Evolutionary conservation across 2,888 invertebrate species (phyloP), one percentile per base, ranked within the genome.

Genomic region (Phlogophora meticulosa): DNA sequence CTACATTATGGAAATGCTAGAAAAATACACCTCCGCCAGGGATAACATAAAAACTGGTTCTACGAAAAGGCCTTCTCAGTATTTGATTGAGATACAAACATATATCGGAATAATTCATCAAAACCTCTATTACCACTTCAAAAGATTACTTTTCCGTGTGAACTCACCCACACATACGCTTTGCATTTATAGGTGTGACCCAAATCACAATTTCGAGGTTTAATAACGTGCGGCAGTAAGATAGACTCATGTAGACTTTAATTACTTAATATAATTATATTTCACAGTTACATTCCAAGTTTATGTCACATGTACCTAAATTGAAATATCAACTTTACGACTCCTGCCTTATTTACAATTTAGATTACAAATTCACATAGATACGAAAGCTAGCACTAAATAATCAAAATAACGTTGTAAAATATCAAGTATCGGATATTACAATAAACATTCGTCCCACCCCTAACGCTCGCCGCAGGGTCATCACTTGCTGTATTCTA

Each of bases 221-320:
- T 69, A 80, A 62, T 69, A 76, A 32, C 62, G 40, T 76, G 60
- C 11, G 69, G 51, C 56, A 24, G 17, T 76, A 56, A 69, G 42
- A 69, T 59, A 61, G 46, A 51, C 51, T 36, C 77, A 40, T 53
- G 49, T n/a, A 56, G 24, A 20, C 49, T 80, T 75, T 80, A 76
- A 80, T 76, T 45, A 52, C 80, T 55, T 36, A 51, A 80, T 76
- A 76, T 69, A 62, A 76, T 76, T 80, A 76, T 62, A 46, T 59
- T 59, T 51, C 55, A 52, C 67, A 52, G 43, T 76, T 17, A 69
- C 42, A 56, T 40, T 51, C 46, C 40, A 36, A 76, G 56, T 76
- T 80, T 80, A 76, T 59, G 51, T 48, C 61, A 59, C 36, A 59
- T 58, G 34, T 58, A 28, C 28, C 28, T 28, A 51, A 80, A 76